Evolutionary conservation across 2,797 vertebrate species (phyloP).

Genomic region (Alauda arvensis): DNA sequence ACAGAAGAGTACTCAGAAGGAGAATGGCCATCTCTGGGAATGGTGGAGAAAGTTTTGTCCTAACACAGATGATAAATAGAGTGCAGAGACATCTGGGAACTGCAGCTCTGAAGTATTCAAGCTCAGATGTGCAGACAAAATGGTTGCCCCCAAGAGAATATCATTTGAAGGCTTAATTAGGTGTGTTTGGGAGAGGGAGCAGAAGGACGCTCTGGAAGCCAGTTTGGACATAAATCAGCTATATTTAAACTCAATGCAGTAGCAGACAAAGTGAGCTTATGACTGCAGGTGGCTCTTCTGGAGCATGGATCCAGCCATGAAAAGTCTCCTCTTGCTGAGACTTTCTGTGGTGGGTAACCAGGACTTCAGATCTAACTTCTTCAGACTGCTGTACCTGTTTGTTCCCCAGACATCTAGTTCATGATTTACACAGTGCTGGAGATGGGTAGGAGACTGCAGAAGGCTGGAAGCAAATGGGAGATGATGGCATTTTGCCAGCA

Average conservation of each 20-base stretch:
- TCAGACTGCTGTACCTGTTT: background rate
- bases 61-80: background rate
- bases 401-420: background rate
- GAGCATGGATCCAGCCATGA: fast-evolving
- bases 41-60: background rate
- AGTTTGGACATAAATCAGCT: background rate
- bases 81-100: background rate
- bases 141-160: background rate
- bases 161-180: background rate
- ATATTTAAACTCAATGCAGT: background rate
- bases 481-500: background rate
- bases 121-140: background rate
- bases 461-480: background rate
- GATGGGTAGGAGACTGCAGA: background rate
- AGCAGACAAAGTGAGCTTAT: background rate
- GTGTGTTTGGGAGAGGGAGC: background rate
- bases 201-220: background rate
- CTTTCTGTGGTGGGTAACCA: background rate
- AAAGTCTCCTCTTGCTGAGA: background rate
- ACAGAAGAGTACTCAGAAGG: background rate
- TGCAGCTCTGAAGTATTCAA: background rate
- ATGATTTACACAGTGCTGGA: background rate
- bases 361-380: background rate
- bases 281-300: background rate
- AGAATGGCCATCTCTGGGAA: background rate